Conservation (phyloP, 2,888 invertebrate species). For the Athalia circularis region DNA sequence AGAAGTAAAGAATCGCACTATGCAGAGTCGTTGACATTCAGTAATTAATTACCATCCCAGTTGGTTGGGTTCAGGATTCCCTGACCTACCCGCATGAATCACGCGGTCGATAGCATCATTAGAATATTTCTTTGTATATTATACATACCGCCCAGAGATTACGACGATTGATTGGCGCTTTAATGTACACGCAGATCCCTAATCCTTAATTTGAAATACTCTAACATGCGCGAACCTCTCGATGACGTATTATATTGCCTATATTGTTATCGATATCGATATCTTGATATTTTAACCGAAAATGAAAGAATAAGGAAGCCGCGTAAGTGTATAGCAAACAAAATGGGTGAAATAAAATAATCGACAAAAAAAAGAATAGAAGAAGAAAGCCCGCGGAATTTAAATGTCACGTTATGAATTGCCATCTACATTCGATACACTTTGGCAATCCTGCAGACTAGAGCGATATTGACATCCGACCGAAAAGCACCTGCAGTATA, state of each 20-base stretch:
- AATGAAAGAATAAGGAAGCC: no score
- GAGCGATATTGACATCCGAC: not conserved
- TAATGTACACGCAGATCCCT: conserved; percentile 29
- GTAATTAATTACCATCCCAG: conserved; percentile 34
- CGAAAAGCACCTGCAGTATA: not conserved
- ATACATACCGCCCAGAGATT: conserved; percentile 1
- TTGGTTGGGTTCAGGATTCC: conserved; percentile 27
- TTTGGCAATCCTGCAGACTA: no score
- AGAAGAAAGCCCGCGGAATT: no score
- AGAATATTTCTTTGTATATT: conserved; percentile 18
- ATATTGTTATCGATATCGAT: not conserved
- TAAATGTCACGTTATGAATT: no score
- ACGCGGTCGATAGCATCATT: conserved; percentile 39
- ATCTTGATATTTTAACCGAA: not conserved
- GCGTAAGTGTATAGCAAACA: no score
- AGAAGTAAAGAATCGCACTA: conserved; percentile 1
- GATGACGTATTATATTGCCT: conserved; percentile 9
- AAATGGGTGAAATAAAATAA: no score
- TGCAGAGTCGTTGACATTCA: conserved; percentile 29
- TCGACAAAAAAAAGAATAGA: no score
- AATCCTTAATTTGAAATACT: conserved; percentile 28
- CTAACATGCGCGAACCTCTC: conserved; percentile 7
- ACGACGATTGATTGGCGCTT: conserved; percentile 24
- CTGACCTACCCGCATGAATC: conserved; percentile 43
- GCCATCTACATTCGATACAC: no score